Evolutionary conservation across 1,140 invertebrate genomes (phyloP).

Genomic region (Notospermus geniculatus): DNA sequence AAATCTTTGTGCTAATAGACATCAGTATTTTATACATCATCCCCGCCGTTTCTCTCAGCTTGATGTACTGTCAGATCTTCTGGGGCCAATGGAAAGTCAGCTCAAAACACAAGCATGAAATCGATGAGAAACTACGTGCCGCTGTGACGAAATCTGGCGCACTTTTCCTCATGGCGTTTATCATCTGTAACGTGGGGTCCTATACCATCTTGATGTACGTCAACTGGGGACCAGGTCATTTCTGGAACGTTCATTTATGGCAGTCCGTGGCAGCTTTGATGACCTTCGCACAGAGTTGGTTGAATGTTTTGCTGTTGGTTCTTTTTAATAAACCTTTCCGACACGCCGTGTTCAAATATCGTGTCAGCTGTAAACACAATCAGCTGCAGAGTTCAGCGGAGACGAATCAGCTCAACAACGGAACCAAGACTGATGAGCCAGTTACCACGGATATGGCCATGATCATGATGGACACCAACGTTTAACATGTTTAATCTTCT

Average conservation of each 20-base stretch:
- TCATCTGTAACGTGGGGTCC: background rate
- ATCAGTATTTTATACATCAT: background rate
- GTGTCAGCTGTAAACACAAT: no score
- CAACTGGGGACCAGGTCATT: background rate
- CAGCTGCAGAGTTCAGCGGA: no score
- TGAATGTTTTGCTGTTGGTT: background rate
- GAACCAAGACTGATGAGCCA: no score
- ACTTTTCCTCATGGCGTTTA: background rate
- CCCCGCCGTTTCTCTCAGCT: background rate
- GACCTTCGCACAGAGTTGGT: background rate
- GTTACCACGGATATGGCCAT: no score
- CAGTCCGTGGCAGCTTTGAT: background rate
- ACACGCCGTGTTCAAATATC: background rate
- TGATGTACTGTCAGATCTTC: constrained; percentile 1
- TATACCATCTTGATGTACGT: background rate
- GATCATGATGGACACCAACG: no score
- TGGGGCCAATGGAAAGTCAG: background rate
- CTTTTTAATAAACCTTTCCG: constrained; percentile 5
- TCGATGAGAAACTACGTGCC: background rate
- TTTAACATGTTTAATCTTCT: no score
- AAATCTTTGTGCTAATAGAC: background rate
- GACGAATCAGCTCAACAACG: no score
- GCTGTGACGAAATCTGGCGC: background rate
- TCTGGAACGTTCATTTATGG: background rate
- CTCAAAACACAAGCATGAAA: background rate